Base-by-base conservation (phyloP, 2,797 vertebrate species). In the Coccyzus lansbergi region DNA sequence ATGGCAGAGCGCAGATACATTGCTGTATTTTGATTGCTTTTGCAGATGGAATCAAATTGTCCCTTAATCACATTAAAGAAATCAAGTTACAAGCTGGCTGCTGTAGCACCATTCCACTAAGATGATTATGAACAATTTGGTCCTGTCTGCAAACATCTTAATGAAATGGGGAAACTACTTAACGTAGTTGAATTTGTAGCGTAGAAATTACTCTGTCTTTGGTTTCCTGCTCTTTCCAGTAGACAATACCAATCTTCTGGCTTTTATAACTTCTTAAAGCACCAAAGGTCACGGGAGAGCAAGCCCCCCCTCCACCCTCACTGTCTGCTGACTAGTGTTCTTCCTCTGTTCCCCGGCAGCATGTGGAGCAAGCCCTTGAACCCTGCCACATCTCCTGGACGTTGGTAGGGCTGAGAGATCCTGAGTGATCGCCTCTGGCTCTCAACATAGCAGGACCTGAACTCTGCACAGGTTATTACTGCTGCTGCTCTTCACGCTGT, bases 101-200 rank as follows among this genome's bases (percentile, higher is more conserved):
- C 81, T 86, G 53, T 53, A 71, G 60, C 78, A 71, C 59, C n/a
- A 31, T 83, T 77, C 86, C 26, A 6, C 78, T 95, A 72, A 91
- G 49, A 68, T 22, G n/a, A 83, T 95, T 88, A 89, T 20, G n/a
- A 63, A 29, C 69, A 51, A 64, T 79, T 80, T 68, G 64, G 52
- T 86, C 44, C 68, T 63, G 78, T 71, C 88, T 83, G 63, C 49
- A 70, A 88, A 56, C 63, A 7, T 29, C 74, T 55, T 83, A 89
- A 89, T 89, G 74, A 71, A 83, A 76, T 36, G 34, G 74, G 49
- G 40, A 62, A 88, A 51, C 44, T 49, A 51, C 72, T 75, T 31
- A 71, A 24, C 0, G 2, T 6, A 51, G 67, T 34, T 71, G 42
- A 71, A 68, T 84, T 92, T 38, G 49, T 19, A 17, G 59, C 4